Conservation (phyloP, 2,888 invertebrate genomes). For the Calliscelio sp. region DNA sequence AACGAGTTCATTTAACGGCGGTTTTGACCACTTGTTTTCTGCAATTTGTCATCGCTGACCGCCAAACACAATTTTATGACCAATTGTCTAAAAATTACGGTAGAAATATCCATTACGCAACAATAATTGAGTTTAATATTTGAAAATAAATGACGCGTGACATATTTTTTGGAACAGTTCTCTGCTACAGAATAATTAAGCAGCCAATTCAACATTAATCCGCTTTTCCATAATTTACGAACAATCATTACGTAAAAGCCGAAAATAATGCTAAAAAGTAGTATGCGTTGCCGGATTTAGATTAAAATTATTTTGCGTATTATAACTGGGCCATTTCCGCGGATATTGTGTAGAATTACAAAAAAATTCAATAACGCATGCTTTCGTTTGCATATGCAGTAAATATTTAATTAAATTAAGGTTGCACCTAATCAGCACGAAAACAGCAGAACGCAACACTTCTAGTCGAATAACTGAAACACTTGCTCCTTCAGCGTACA, state of each 20-base stretch:
- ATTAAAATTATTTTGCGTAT: neutral
- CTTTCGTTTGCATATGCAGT: no score
- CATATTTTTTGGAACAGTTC: neutral
- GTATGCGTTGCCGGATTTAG: neutral
- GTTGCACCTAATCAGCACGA: conserved; percentile 22
- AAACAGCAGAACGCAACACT: neutral
- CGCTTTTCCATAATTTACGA: neutral
- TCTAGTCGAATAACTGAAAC: neutral
- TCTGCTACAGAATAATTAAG: neutral
- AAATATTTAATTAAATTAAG: conserved; percentile 22
- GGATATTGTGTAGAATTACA: neutral
- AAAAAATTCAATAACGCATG: no score
- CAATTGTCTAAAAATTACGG: neutral
- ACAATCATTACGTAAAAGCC: neutral
- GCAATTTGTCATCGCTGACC: neutral
- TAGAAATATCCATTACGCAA: neutral
- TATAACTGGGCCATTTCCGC: neutral
- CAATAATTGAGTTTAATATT: neutral
- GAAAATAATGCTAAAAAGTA: conserved; percentile 8
- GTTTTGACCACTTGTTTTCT: neutral
- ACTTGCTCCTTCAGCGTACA: conserved; percentile 2
- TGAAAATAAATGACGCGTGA: neutral
- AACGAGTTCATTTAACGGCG: neutral
- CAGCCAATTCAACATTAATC: neutral
- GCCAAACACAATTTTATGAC: conserved; percentile 2